These are phyloP conservation scores for Acinonyx jubatus DNA, from an alignment of 2,113 vertebrate genomes.

Conservation along the genomic window DNA sequence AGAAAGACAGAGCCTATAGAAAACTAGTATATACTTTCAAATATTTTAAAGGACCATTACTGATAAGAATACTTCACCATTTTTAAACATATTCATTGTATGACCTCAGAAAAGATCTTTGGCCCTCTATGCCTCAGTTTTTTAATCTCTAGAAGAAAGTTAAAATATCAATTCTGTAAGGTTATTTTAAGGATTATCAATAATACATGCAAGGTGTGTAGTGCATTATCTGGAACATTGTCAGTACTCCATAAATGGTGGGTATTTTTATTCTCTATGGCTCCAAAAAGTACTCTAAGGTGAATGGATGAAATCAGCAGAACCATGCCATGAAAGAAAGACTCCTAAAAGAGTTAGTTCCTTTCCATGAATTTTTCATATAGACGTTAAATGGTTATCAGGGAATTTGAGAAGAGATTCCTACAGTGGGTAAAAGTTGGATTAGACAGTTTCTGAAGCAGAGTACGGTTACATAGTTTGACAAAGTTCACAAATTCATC, in stretches of 20 bases:
- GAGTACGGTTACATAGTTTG: neutral
- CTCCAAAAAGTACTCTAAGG: neutral
- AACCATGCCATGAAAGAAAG: neutral
- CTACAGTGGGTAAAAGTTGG: neutral
- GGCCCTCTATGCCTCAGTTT: neutral
- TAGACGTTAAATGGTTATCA: neutral
- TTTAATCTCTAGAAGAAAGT: neutral
- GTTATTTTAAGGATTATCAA: neutral
- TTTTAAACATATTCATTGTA: slow-evolving; percentile 33
- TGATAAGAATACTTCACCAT: neutral
- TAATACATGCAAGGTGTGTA: neutral
- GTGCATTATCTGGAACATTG: neutral
- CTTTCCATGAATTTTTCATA: neutral
- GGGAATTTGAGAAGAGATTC: neutral
- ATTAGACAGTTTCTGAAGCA: neutral
- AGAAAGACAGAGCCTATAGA: neutral
- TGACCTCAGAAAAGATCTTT: neutral
- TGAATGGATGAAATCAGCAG: neutral
- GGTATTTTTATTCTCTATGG: neutral
- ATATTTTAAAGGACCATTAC: neutral
- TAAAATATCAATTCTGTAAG: neutral
- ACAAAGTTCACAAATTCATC: neutral
- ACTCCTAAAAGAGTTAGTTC: neutral
- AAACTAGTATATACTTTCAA: neutral
- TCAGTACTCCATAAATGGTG: neutral